A percentile compares a stretch with the other conserved stretches of the same genome.
Conservation (phyloP, 2,113 vertebrate genomes). For the Zootoca vivipara region DNA sequence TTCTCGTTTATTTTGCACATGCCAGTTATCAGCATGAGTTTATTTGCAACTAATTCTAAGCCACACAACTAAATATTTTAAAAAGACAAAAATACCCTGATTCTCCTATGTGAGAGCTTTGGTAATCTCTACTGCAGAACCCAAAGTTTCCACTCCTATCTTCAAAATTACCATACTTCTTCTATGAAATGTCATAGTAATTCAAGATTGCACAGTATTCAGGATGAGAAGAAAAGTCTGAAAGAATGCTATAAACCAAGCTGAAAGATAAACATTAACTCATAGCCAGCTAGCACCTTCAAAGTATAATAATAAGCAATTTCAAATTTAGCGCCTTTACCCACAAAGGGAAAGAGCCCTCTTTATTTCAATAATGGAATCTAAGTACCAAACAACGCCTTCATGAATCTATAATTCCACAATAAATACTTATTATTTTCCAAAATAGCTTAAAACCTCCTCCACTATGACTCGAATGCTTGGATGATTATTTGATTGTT, state of each 20-base stretch:
- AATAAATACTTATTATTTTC: neutral
- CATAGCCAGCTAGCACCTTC: neutral
- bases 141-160: neutral
- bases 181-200: neutral
- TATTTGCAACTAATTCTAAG: neutral
- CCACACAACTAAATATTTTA: neutral
- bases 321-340: neutral
- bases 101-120: neutral
- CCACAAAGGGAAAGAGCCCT: neutral
- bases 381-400: neutral
- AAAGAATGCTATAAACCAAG: neutral
- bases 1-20: neutral
- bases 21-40: neutral
- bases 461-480: neutral
- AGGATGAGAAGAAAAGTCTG: neutral
- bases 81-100: neutral
- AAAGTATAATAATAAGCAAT: neutral
- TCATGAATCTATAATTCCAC: neutral
- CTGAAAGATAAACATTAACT: neutral
- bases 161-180: neutral
- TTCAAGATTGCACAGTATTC: neutral
- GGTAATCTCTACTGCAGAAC: neutral
- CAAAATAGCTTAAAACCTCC: neutral
- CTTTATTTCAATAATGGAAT: neutral
- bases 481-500: neutral